Evolutionary conservation across 2,113 vertebrate genomes (phyloP), one percentile per base, ranked within the genome.

Genomic region (Polypterus senegalus): DNA sequence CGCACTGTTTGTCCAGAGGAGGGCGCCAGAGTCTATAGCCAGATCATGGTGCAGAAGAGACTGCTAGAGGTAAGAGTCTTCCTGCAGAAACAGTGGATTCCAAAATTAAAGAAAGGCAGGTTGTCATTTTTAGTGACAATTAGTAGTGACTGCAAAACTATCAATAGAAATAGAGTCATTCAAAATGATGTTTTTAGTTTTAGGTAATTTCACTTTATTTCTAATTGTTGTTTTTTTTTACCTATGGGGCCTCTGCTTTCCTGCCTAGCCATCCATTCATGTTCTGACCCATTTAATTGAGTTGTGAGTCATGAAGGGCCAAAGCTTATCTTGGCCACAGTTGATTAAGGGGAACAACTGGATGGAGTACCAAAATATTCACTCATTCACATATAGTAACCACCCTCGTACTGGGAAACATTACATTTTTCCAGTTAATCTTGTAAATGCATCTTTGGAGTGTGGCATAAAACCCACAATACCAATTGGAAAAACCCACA

Each of bases 21-120:
- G 75, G 87, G 87, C 4, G 64, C 86, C 44, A 77, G 87, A 77
- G 87, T 89, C 61, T 93, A 92, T 83, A 93, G 92, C 69, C 92
- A 93, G 70, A 77, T 94, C 43, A 78, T 81, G 0, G 89, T 94
- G 69, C 92, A 92, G 77, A 91, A 83, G 46, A 69, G 90, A 2
- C 79, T 88, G 72, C 76, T 89, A 47, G 86, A 91, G 84, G 88
- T 88, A 72, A 65, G 47, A 9, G 45, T 9, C 9, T 3, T 3
- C n/a, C 7, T 57, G 27, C n/a, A 43, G 49, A 5, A 53, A 8
- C 5, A 9, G 43, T 58, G 46, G 48, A 7, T n/a, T 60, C 2
- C 9, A 27, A 44, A 55, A 4, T 62, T 47, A 9, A 7, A 47
- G 11, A 59, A 8, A 4, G 8, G 5, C 5, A 7, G 6, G 57